Conservation (phyloP, 2,113 vertebrate genomes). For the Solea solea region DNA sequence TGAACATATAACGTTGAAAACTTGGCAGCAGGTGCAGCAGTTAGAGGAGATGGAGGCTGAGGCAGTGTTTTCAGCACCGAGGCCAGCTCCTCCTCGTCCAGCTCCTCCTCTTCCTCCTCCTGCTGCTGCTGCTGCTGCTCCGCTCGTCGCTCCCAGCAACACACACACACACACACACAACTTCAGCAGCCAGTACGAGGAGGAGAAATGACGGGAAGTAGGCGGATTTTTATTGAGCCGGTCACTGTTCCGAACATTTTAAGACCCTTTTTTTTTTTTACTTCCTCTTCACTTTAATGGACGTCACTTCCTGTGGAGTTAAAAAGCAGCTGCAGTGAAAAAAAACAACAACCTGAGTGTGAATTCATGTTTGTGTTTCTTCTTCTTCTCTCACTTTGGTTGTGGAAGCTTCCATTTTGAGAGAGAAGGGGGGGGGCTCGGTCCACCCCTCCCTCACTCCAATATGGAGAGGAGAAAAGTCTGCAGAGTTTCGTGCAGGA, state of each 20-base stretch:
- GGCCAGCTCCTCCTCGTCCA: conserved; percentile 81
- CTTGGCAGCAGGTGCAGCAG: conserved; percentile 4
- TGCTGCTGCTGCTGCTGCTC: conserved; percentile 33
- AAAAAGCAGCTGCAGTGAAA: too few species aligned
- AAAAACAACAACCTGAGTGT: too few species aligned
- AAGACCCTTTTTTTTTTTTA: background rate
- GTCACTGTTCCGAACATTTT: background rate
- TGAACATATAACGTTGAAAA: conserved; percentile 4
- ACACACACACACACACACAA: conserved; percentile 54
- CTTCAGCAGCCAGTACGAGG: conserved; percentile 14
- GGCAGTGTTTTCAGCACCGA: conserved; percentile 83
- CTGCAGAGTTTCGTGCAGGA: conserved; percentile 89
- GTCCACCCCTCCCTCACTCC: conserved; percentile 74
- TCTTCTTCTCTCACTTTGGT: conserved; percentile 71
- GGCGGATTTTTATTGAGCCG: background rate
- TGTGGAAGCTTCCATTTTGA: conserved; percentile 99
- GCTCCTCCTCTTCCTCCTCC: conserved; percentile 65
- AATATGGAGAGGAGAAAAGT: conserved; percentile 90
- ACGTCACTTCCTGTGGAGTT: conserved; percentile 47
- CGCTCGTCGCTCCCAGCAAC: conserved; percentile 60
- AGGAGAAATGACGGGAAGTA: background rate
- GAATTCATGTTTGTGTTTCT: conserved; percentile 71
- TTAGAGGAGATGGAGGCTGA: background rate
- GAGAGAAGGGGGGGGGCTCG: conserved; percentile 81
- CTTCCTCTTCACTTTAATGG: conserved; percentile 46